phyloP scores from a whole-genome alignment of 2,888 invertebrate genomes.

The Glomeris marginata region DNA sequence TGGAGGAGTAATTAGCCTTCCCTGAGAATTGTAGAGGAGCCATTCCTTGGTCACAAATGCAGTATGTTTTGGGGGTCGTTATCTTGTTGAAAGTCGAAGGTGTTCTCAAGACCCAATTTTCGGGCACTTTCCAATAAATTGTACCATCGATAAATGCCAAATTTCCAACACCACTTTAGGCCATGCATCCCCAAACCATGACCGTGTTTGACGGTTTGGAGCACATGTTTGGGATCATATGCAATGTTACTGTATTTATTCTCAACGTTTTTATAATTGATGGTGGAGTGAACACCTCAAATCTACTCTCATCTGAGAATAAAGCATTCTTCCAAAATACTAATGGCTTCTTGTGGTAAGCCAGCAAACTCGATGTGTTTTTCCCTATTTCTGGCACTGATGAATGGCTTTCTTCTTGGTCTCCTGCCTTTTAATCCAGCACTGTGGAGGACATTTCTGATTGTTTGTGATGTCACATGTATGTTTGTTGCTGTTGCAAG shows the following conservation, averaged over 20 bases:
- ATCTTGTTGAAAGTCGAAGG: constrained; percentile 14
- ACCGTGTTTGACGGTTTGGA: constrained; percentile 15
- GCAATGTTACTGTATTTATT: constrained; percentile 1
- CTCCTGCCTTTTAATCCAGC: neutral
- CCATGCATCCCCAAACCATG: constrained; percentile 17
- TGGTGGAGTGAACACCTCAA: neutral
- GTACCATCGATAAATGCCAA: constrained; percentile 9
- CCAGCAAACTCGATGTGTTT: constrained; percentile 2
- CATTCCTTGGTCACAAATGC: constrained; percentile 7
- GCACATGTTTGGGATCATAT: no score
- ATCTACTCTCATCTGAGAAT: constrained; percentile 6
- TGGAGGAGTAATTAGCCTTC: constrained; percentile 9
- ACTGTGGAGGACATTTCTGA: constrained; percentile 5
- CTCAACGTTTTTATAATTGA: neutral
- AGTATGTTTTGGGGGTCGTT: constrained; percentile 8
- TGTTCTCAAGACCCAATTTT: constrained; percentile 2
- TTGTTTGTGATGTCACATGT: constrained; percentile 1
- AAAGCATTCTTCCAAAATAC: constrained; percentile 2
- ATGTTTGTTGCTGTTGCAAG: neutral
- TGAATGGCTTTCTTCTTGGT: constrained; percentile 2
- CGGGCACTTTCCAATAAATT: constrained; percentile 9
- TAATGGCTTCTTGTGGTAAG: neutral
- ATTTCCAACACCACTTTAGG: constrained; percentile 10
- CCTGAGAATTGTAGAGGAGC: constrained; percentile 10
- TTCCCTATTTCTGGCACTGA: neutral